Evolutionary conservation across 2,888 invertebrate genomes (phyloP), one percentile per base, ranked within the genome.

Genomic region (Agrochola macilenta): DNA sequence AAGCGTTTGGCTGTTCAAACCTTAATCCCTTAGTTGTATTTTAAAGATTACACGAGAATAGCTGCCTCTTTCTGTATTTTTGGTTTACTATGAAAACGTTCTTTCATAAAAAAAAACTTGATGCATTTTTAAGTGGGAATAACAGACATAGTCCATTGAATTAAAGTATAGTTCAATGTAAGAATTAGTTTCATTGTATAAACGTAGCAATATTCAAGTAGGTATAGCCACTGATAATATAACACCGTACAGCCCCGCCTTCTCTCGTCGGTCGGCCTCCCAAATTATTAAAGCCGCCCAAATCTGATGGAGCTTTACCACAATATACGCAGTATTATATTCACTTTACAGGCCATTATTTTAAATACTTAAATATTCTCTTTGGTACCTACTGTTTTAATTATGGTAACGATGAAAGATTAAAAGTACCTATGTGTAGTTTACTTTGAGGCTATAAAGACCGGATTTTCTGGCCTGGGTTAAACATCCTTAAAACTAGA

Each of bases 281-380:
- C 60, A 82, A 87, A 86, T 88, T 85, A 87, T 83, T 84, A 71
- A 87, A 84, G 77, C 89, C 89, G 88, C 89, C 88, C 88, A 85
- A 85, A 81, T 82, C 68, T 66, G 72, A 35, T 52, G 39, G 30
- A 61, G 70, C 26, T 69, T 66, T 60, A 46, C 60, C 11, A 30
- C 12, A 60, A 74, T 76, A 54, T 75, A 83, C 17, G n/a, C 35
- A 14, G 23, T 68, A 61, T 61, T 26, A 65, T n/a, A 73, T 73
- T 73, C 14, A 69, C 1, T 14, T 54, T 35, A 72, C 9, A 14
- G 5, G 9, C 49, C 3, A 43, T n/a, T 2, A 35, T 70, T 58
- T 69, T 26, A 57, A 71, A 12, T 66, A 0, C 54, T 61, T 17
- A 0, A 46, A 65, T 52, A 63, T 58, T 57, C 20, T 20, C 49